These are phyloP conservation scores for Acleris cristana DNA, from an alignment of 2,888 invertebrate genomes.

Conservation along the genomic window DNA sequence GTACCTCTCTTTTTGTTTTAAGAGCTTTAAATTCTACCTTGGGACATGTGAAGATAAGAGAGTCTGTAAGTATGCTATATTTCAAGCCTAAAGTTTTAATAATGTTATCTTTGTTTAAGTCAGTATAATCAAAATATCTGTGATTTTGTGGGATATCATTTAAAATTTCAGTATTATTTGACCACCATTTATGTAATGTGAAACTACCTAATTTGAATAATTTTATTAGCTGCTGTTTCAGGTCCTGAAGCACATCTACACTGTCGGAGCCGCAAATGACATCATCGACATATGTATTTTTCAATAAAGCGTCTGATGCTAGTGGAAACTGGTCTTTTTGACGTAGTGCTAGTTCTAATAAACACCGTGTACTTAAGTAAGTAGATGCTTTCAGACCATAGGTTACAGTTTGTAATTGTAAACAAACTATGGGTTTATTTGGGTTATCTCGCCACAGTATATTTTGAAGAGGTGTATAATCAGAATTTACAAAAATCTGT, in stretches of 20 bases:
- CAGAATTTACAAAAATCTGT: constrained; percentile 3
- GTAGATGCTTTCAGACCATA: constrained; percentile 38
- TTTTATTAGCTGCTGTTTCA: constrained; percentile 17
- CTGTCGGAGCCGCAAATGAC: constrained; percentile 14
- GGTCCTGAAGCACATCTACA: background rate
- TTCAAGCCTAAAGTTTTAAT: no score
- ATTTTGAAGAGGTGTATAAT: constrained; percentile 23
- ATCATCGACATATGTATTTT: constrained; percentile 34
- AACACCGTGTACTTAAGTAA: constrained; percentile 36
- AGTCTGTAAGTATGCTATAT: no score
- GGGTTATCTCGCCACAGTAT: constrained; percentile 32
- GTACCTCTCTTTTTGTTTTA: no score
- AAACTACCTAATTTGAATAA: constrained; percentile 24
- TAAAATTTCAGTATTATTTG: constrained; percentile 5
- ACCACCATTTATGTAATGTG: constrained; percentile 38
- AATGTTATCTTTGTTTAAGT: no score
- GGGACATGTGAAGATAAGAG: no score
- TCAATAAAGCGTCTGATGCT: constrained; percentile 12
- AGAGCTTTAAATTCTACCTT: no score
- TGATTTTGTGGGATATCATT: no score
- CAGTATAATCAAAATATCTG: no score
- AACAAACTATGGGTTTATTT: constrained; percentile 19
- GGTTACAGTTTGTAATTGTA: constrained; percentile 38
- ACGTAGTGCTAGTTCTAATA: constrained; percentile 30
- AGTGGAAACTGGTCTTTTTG: constrained; percentile 28